phyloP scores from a whole-genome alignment of 2,888 invertebrate species.

The Aphidius colemani region DNA sequence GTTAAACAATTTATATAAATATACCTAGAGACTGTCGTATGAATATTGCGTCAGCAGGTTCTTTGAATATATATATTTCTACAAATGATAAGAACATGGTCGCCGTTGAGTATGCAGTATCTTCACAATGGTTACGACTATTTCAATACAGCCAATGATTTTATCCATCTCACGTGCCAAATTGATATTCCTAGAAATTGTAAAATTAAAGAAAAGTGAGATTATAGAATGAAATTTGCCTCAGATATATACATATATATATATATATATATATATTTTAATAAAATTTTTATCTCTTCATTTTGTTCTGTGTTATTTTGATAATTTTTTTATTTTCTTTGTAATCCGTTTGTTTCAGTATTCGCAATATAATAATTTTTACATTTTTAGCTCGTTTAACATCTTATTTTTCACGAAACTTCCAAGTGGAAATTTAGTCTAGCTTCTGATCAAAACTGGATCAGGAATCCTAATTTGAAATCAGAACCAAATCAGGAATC shows the following conservation, averaged over 20 bases:
- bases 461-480: no score
- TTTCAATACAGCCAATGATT: background rate
- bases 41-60: constrained; percentile 14
- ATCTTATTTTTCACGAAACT: constrained; percentile 14
- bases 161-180: constrained; percentile 1
- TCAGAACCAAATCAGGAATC: no score
- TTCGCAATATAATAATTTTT: constrained; percentile 27
- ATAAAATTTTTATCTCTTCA: background rate
- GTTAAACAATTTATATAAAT: background rate
- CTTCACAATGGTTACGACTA: background rate
- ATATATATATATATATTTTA: background rate
- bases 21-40: background rate
- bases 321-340: constrained; percentile 17
- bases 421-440: no score
- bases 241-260: background rate
- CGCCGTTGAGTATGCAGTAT: constrained; percentile 8
- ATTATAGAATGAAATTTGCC: background rate
- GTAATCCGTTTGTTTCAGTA: constrained; percentile 27
- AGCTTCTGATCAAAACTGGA: no score
- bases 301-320: background rate
- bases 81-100: background rate
- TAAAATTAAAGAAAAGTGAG: background rate
- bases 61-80: background rate
- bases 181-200: background rate
- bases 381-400: constrained; percentile 26